Base-by-base conservation (phyloP, 2,113 vertebrate genomes). In the Leucoraja erinaceus region DNA sequence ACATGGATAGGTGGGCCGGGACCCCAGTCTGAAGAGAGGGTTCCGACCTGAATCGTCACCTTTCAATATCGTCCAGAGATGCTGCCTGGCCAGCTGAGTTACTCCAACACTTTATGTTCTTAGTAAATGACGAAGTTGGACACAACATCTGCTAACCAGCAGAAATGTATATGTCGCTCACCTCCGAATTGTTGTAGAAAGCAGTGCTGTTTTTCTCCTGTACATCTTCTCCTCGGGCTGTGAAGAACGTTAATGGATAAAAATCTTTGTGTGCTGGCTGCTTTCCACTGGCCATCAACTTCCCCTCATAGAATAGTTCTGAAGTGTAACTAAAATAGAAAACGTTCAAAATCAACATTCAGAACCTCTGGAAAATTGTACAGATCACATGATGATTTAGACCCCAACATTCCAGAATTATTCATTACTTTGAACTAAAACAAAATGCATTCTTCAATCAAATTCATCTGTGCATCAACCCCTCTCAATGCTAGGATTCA, bases 171-270 rank as follows among this genome's bases (percentile, higher is more conserved):
- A 70, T n/a, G 28, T 56, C 22, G 2, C 84, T 93, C 96, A 99
- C 99, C 98, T 99, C 99, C 93, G 99, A 98, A 59, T 99, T 99
- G 95, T 99, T 99, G 96, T 99, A 99, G 96, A 99, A 99, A 93
- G 99, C 98, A 76, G 98, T 99, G 96, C 99, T 99, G 5, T 99
- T 99, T 95, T 99, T 99, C 95, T 99, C 99, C 94, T 99, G 99
- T 6, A 99, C 98, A 93, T 99, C 99, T 96, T 99, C 98, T 94
- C 99, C 99, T 93, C 98, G 97, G 90, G 99, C 99, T 93, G 99
- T 99, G 95, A 99, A 99, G 96, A 99, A 99, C 93, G 98, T 99
- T 92, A 99, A 96, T 33, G 99, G 99, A 94, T 99, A 99, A 96
- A 99, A 99, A 95, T 99, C 99, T 95, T 99, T 99, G 94, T 99